phyloP scores from a whole-genome alignment of 2,113 vertebrate species.

The Dasyprocta punctata region DNA sequence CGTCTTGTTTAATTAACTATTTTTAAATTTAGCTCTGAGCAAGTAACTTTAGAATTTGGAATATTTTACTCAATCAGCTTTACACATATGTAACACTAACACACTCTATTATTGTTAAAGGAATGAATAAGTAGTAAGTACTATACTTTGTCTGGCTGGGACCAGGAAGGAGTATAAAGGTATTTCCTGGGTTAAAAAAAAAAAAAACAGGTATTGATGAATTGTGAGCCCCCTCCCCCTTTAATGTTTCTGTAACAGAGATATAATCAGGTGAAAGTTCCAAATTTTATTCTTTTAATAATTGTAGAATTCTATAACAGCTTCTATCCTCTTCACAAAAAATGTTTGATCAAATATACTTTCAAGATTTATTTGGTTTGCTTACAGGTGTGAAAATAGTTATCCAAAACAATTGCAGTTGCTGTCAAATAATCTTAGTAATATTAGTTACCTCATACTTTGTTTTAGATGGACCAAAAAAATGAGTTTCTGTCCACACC shows the following conservation, averaged over 20 bases:
- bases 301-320: not conserved
- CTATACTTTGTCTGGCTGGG: no score
- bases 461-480: not conserved
- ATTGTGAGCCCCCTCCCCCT: no score
- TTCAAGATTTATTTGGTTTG: slow-evolving; percentile 40
- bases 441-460: slow-evolving; percentile 45
- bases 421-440: slow-evolving; percentile 25
- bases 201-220: no score
- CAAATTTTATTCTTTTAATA: slow-evolving; percentile 53
- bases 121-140: no score
- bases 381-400: slow-evolving; percentile 44
- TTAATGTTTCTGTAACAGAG: slow-evolving; percentile 55
- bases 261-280: slow-evolving; percentile 62
- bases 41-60: no score
- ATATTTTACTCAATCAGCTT: no score
- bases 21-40: no score
- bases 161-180: no score
- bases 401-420: slow-evolving; percentile 10
- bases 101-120: no score
- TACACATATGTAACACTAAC: no score
- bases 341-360: slow-evolving; percentile 57
- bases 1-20: no score
- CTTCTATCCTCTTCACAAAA: not conserved
- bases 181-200: no score
- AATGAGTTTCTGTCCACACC: not conserved